Evolutionary conservation across 2,113 vertebrate species (phyloP).

Genomic region (Pedetes capensis): DNA sequence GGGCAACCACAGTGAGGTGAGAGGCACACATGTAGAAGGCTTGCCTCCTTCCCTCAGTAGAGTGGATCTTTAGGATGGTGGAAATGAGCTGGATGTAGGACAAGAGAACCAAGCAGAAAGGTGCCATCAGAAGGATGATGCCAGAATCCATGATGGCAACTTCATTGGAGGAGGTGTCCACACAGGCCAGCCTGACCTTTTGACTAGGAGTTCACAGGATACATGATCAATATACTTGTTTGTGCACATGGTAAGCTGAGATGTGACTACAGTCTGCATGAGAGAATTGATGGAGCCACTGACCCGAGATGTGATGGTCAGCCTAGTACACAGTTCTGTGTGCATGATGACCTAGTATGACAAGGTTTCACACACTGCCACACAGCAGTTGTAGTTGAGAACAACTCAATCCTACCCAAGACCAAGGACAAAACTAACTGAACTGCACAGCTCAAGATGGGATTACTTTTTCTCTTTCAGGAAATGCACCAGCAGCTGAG

Average conservation of each 20-base stretch:
- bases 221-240: neutral
- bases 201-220: neutral
- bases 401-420: slow-evolving; percentile 1
- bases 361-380: neutral
- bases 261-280: neutral
- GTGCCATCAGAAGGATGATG: too few species aligned
- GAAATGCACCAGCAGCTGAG: neutral
- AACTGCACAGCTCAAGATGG: neutral
- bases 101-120: too few species aligned
- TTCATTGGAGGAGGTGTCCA: too few species aligned
- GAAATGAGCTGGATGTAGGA: too few species aligned
- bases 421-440: neutral
- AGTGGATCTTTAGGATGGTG: too few species aligned
- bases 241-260: neutral
- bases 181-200: too few species aligned
- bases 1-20: too few species aligned
- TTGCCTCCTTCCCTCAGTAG: too few species aligned
- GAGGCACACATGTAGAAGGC: too few species aligned
- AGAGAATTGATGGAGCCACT: neutral
- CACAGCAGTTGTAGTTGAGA: neutral
- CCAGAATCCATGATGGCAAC: too few species aligned
- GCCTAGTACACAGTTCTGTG: neutral
- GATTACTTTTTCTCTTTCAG: neutral
- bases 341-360: neutral
- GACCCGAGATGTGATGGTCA: neutral